Conservation (phyloP, 1,140 invertebrate species). For the Calephelis virginiensis region DNA sequence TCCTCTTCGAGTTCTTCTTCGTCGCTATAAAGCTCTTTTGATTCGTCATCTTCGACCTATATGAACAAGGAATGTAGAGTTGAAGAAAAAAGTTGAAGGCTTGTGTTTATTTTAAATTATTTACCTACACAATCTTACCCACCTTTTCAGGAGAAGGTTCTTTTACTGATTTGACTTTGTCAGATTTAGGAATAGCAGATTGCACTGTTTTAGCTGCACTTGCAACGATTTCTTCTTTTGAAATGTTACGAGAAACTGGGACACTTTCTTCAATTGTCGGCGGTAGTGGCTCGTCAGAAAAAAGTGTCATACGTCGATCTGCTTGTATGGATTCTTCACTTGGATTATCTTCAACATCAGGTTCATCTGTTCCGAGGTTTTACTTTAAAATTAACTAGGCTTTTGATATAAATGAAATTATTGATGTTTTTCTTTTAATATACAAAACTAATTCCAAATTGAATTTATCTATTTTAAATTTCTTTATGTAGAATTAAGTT, state of each 20-base stretch:
- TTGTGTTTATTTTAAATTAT: not conserved
- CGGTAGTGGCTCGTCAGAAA: slow-evolving; percentile 37
- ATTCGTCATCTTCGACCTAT: slow-evolving; percentile 28
- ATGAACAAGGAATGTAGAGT: not conserved
- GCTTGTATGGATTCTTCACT: slow-evolving; percentile 52
- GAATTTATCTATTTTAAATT: too few species aligned
- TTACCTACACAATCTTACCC: slow-evolving; percentile 8
- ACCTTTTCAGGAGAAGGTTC: slow-evolving; percentile 21
- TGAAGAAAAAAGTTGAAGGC: not conserved
- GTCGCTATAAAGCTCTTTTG: slow-evolving; percentile 59
- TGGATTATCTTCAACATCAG: slow-evolving; percentile 41
- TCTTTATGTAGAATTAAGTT: too few species aligned
- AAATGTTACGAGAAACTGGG: slow-evolving; percentile 23
- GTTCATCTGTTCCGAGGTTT: slow-evolving; percentile 51
- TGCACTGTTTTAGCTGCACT: slow-evolving; percentile 20
- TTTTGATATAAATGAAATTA: too few species aligned
- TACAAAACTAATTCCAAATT: too few species aligned
- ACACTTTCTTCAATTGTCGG: slow-evolving; percentile 21
- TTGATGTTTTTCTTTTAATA: too few species aligned
- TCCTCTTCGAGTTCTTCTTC: slow-evolving; percentile 57
- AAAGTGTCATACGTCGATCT: slow-evolving; percentile 61
- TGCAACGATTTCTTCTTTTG: slow-evolving; percentile 23
- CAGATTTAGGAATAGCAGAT: not conserved
- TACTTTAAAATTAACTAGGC: not conserved
- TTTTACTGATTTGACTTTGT: slow-evolving; percentile 3